Conservation (phyloP, 2,888 invertebrate species). For the Calliopum simillimum region DNA sequence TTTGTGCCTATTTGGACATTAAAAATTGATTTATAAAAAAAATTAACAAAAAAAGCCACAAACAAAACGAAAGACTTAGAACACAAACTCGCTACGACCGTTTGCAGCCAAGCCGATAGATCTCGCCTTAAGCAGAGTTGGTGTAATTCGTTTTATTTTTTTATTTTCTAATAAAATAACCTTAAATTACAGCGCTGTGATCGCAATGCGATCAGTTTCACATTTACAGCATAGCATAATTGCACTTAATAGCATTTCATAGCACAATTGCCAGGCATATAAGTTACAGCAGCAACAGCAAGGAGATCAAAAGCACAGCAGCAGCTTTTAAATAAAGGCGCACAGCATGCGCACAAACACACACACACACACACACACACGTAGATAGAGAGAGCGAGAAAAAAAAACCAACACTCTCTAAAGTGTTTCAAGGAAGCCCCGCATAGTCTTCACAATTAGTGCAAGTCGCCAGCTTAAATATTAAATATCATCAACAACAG, state of each 20-base stretch:
- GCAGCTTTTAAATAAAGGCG: background rate
- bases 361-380: background rate
- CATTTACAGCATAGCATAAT: no score
- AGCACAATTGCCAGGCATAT: no score
- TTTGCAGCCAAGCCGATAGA: background rate
- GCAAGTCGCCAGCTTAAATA: conserved; percentile 21
- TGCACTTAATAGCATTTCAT: background rate
- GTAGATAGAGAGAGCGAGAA: background rate
- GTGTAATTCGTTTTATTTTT: background rate
- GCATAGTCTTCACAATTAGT: conserved; percentile 11
- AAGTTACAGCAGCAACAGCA: no score
- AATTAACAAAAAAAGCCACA: background rate
- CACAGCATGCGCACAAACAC: background rate
- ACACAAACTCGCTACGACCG: background rate
- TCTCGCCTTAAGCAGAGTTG: background rate
- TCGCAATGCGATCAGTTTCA: background rate
- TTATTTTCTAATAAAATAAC: background rate
- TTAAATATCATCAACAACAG: conserved; percentile 17
- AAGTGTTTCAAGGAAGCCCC: background rate
- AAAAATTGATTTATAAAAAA: background rate
- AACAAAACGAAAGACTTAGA: background rate
- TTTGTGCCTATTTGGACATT: no score
- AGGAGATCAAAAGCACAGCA: background rate
- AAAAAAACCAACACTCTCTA: background rate
- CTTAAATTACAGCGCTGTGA: background rate